Evolutionary conservation across 2,797 vertebrate genomes (phyloP).

Genomic region (Pseudomugil gertrudae): DNA sequence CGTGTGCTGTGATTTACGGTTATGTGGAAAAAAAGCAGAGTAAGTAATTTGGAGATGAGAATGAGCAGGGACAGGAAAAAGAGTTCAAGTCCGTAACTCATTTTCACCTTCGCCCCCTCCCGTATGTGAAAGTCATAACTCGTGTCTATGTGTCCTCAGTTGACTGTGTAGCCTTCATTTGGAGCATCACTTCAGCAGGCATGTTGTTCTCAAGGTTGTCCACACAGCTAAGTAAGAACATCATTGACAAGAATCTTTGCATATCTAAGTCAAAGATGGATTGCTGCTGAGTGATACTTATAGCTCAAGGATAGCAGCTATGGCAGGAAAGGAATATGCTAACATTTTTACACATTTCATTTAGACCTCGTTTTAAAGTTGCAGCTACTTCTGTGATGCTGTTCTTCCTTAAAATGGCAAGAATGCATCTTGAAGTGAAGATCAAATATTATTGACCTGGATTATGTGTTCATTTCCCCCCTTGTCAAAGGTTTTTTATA

Average conservation of each 20-base stretch:
- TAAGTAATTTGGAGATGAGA: conserved; percentile 74
- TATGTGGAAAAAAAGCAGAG: conserved; percentile 61
- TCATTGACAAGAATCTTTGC: conserved; percentile 37
- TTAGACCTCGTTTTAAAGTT: conserved; percentile 1
- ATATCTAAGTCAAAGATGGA: conserved; percentile 38
- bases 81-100: conserved; percentile 75
- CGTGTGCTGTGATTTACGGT: conserved; percentile 78
- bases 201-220: conserved; percentile 65
- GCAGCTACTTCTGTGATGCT: conserved; percentile 12
- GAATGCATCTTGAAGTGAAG: conserved; percentile 19
- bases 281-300: conserved; percentile 42
- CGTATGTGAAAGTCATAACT: conserved; percentile 66
- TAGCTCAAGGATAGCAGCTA: conserved; percentile 39
- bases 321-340: conserved; percentile 43
- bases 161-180: conserved; percentile 47
- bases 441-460: conserved; percentile 20
- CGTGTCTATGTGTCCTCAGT: conserved; percentile 54
- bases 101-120: conserved; percentile 49
- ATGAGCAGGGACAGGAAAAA: conserved; percentile 60
- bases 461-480: conserved; percentile 20
- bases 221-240: conserved; percentile 28
- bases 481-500: conserved; percentile 28
- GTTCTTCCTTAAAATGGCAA: conserved; percentile 11
- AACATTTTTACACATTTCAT: conserved; percentile 24
- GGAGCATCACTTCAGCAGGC: conserved; percentile 25